A percentile compares a stretch with the other conserved stretches of the same genome.
phyloP scores from a whole-genome alignment of 2,888 invertebrate species.

The Polydesmus complanatus region DNA sequence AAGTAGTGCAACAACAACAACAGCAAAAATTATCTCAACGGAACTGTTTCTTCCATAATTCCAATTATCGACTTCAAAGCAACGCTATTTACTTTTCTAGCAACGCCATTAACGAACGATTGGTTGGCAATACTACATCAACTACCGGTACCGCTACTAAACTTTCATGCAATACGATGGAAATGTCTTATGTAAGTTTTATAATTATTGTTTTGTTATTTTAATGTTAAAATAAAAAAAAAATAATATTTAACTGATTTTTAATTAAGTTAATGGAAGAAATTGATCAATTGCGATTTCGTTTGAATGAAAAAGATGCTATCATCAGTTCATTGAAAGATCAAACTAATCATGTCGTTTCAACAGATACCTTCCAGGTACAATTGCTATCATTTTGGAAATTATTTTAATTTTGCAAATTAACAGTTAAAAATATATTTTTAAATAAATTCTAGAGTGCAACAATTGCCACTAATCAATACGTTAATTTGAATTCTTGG shows the following conservation, averaged over 20 bases:
- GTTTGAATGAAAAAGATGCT: conserved; percentile 63
- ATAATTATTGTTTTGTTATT: no score
- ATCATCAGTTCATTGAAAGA: conserved; percentile 39
- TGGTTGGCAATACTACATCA: no score
- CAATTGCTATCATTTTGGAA: no score
- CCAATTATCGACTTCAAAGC: neutral
- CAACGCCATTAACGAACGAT: neutral
- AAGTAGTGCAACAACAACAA: neutral
- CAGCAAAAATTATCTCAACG: neutral
- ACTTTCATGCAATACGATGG: neutral
- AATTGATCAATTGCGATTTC: conserved; percentile 52
- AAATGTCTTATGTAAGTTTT: neutral
- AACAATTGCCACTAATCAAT: neutral
- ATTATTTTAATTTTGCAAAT: no score
- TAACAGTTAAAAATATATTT: no score
- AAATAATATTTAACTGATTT: neutral
- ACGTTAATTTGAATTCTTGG: neutral
- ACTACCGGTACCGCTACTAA: no score
- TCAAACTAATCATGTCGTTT: conserved; percentile 1
- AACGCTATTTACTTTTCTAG: neutral
- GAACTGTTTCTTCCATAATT: neutral
- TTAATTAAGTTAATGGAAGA: conserved; percentile 38
- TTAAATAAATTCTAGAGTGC: no score
- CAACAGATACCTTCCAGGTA: neutral
- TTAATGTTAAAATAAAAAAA: neutral